phyloP scores from a whole-genome alignment of 2,888 invertebrate genomes.

The Andrena dorsata region DNA sequence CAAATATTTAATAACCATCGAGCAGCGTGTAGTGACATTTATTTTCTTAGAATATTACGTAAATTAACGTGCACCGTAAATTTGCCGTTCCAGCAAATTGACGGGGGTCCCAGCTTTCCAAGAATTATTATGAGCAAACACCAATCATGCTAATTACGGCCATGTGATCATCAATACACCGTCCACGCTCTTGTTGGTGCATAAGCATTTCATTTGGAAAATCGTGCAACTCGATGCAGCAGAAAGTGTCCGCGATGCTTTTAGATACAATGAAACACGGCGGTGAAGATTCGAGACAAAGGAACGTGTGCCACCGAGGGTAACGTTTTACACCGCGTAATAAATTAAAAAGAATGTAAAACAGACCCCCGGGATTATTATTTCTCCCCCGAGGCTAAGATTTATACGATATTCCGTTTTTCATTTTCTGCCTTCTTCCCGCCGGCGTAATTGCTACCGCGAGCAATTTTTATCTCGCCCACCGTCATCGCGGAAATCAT shows the following conservation, averaged over 20 bases:
- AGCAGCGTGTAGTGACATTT: background rate
- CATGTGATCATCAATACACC: background rate
- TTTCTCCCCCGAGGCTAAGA: conserved; percentile 38
- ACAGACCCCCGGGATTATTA: conserved; percentile 54
- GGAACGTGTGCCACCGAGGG: conserved; percentile 23
- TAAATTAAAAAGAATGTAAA: conserved; percentile 61
- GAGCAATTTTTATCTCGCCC: conserved; percentile 41
- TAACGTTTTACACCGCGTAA: conserved; percentile 42
- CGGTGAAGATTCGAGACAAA: conserved; percentile 39
- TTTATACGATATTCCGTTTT: conserved; percentile 56
- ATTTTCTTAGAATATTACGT: background rate
- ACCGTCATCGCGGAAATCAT: conserved; percentile 37
- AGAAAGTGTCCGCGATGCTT: conserved; percentile 23
- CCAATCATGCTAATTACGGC: conserved; percentile 4
- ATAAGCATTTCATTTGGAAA: background rate
- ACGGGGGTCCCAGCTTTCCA: background rate
- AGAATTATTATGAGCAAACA: background rate
- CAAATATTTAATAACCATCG: background rate
- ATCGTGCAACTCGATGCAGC: background rate
- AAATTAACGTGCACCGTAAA: background rate
- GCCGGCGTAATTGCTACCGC: conserved; percentile 39
- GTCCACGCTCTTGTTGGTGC: no score
- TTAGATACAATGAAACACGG: conserved; percentile 41
- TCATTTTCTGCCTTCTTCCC: conserved; percentile 46
- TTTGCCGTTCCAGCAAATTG: background rate